Conservation (phyloP, 2,797 vertebrate species). For the Galago senegalensis region DNA sequence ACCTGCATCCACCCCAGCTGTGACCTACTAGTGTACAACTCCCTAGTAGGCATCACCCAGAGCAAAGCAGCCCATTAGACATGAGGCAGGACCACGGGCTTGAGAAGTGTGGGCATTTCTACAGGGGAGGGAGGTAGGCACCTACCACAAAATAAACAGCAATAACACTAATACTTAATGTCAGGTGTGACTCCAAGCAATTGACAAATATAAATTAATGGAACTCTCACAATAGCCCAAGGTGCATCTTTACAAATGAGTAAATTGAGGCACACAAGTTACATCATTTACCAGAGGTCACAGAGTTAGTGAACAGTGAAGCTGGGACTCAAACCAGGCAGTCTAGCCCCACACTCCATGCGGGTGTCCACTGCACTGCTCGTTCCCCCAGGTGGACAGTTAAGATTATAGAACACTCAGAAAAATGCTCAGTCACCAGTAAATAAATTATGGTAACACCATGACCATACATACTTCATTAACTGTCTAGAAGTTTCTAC, state of each 20-base stretch:
- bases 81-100: neutral
- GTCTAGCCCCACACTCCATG: neutral
- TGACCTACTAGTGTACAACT: neutral
- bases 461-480: neutral
- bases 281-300: neutral
- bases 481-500: neutral
- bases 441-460: neutral
- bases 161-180: neutral
- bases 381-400: neutral
- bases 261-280: constrained; percentile 27
- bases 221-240: neutral
- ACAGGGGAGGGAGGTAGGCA: neutral
- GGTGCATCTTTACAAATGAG: neutral
- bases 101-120: neutral
- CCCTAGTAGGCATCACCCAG: neutral
- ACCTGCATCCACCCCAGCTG: neutral
- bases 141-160: neutral
- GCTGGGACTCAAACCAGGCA: neutral
- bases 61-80: constrained; percentile 1
- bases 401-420: neutral
- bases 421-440: neutral
- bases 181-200: neutral
- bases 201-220: neutral
- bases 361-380: accelerated
- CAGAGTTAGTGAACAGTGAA: neutral